phyloP scores from a whole-genome alignment of 2,113 vertebrate genomes.

The Oncorhynchus clarkii region DNA sequence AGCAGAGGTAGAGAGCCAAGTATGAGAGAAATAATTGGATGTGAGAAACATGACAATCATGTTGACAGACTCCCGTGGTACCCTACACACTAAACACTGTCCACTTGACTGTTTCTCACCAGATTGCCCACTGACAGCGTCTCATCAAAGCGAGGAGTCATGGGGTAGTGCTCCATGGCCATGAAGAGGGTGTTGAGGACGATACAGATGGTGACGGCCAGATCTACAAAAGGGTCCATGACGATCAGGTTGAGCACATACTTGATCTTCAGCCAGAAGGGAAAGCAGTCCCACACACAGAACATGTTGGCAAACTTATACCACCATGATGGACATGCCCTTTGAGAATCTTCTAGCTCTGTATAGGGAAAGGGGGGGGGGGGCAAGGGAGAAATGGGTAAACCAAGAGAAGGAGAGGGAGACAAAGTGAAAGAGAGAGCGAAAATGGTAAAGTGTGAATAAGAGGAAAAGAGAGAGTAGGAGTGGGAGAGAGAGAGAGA shows the following conservation, averaged over 20 bases:
- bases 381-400: background rate
- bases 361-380: conserved; percentile 26
- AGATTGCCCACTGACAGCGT: conserved; percentile 89
- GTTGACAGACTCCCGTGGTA: background rate
- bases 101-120: conserved; percentile 73
- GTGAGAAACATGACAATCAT: too few relatives aligned
- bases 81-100: background rate
- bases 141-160: conserved; percentile 80
- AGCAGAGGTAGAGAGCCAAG: background rate
- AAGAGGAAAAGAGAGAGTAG: background rate
- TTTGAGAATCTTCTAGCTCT: conserved; percentile 97
- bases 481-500: too few relatives aligned
- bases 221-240: conserved; percentile 97
- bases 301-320: conserved; percentile 94
- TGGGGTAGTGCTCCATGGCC: conserved; percentile 99
- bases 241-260: conserved; percentile 92
- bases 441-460: background rate
- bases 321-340: conserved; percentile 96
- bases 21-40: background rate
- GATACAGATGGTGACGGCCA: conserved; percentile 98
- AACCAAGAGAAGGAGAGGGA: conserved; percentile 17
- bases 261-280: conserved; percentile 90
- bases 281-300: conserved; percentile 97
- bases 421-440: background rate
- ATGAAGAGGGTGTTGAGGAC: conserved; percentile 97